Evolutionary conservation across 2,113 vertebrate genomes (phyloP), one percentile per base, ranked within the genome.

Genomic region (Panthera uncia): DNA sequence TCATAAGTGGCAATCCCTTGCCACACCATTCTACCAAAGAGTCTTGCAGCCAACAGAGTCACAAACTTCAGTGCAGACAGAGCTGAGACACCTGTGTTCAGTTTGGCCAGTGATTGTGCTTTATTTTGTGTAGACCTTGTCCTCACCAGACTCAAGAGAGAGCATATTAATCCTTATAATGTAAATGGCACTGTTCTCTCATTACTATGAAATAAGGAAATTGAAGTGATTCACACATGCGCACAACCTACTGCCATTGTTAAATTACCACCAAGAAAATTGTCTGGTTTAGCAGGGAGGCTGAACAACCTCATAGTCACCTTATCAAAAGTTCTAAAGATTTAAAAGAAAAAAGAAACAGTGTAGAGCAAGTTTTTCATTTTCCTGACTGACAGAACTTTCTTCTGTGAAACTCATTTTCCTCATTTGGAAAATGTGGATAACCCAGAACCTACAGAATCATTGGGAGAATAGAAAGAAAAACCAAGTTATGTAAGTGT

Each of bases 91-190:
- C 3, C 27, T 50, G 9, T 1, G 0, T 50, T 45, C 18, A 36
- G 55, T 6, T 48, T 5, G 52, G 7, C 5, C 27, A 18, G 16
- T 3, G 9, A 6, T 5, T 10, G 4, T 29, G 14, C 13, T 86
- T 83, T 36, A 36, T 55, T 38, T 94, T 31, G 38, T 13, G 12
- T 15, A 76, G 66, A 29, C 9, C 7, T 38, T 78, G 15, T 73
- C 38, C 41, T 84, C 3, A 41, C 38, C 19, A 38, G 48, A 61
- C 25, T 66, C 33, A 33, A 38, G 48, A 63, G 14, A 95, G 9
- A 52, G n/a, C 0, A 0, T 45, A 27, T 18, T 11, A n/a, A 80
- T n/a, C 8, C 25, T 57, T 48, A 74, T 0, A 45, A 7, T 23
- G 23, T 73, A 78, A 36, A 38, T 18, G 6, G 1, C 50, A n/a